Conservation (phyloP, 2,888 invertebrate species). For the Conus canariensis region DNA sequence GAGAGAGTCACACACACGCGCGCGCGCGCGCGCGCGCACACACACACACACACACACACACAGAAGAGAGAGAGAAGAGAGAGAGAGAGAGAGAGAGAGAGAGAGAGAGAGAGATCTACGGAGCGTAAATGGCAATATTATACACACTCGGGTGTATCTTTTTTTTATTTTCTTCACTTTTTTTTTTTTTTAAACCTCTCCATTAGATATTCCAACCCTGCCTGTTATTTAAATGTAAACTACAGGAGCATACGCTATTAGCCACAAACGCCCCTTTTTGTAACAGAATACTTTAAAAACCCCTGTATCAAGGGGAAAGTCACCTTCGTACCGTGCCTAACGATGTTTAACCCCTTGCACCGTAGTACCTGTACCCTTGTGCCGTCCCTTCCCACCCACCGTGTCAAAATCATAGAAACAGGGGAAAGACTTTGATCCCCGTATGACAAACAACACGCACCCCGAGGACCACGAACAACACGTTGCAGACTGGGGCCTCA, state of each 20-base stretch:
- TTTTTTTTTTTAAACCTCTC: neutral
- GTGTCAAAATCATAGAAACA: neutral
- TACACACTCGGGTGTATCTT: neutral
- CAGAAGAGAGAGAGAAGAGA: neutral
- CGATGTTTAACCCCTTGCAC: neutral
- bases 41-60: too few relatives aligned
- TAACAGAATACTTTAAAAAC: too few relatives aligned
- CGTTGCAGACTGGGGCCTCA: neutral
- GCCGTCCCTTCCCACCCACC: neutral
- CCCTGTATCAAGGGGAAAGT: neutral
- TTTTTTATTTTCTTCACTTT: too few relatives aligned
- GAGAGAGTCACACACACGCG: too few relatives aligned
- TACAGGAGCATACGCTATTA: neutral
- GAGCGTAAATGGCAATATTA: neutral
- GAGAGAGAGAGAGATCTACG: too few relatives aligned
- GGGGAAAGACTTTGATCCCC: neutral
- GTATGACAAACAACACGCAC: conserved; percentile 12
- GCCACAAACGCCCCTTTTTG: too few relatives aligned
- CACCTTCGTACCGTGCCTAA: neutral
- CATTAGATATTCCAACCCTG: neutral
- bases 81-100: neutral
- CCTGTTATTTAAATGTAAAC: neutral
- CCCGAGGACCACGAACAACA: neutral
- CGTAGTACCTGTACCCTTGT: neutral
- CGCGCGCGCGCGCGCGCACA: too few relatives aligned